phyloP scores from a whole-genome alignment of 2,888 invertebrate genomes.

The Athalia circularis region DNA sequence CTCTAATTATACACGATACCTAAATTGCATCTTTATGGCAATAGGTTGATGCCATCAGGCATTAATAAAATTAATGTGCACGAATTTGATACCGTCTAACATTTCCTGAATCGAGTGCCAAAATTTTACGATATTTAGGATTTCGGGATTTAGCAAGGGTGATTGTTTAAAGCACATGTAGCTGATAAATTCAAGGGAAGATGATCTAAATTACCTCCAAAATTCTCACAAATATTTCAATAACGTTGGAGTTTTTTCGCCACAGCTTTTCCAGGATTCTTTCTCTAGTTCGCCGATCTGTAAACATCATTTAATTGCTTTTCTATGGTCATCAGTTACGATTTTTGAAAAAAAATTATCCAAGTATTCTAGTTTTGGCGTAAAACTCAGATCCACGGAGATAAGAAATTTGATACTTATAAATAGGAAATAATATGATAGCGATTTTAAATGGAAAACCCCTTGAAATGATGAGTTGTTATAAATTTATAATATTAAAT shows the following conservation, averaged over 20 bases:
- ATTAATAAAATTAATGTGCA: background rate
- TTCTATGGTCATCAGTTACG: background rate
- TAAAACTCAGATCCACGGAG: background rate
- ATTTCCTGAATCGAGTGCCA: background rate
- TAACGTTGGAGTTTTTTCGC: slow-evolving; percentile 77
- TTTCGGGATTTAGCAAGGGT: background rate
- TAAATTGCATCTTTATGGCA: slow-evolving; percentile 23
- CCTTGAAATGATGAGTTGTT: slow-evolving; percentile 6
- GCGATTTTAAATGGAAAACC: slow-evolving; percentile 12
- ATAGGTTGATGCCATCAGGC: slow-evolving; percentile 31
- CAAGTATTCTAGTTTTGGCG: no score
- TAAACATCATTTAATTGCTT: slow-evolving; percentile 54
- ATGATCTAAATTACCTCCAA: slow-evolving; percentile 75
- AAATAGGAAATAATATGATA: background rate
- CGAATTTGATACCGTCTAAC: slow-evolving; percentile 5
- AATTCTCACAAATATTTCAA: slow-evolving; percentile 77
- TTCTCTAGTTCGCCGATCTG: slow-evolving; percentile 79
- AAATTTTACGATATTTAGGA: background rate
- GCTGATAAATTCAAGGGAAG: background rate
- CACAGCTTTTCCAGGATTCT: slow-evolving; percentile 78
- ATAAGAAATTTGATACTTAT: background rate
- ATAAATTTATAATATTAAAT: slow-evolving; percentile 41
- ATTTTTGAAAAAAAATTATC: background rate
- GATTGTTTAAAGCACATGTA: no score
- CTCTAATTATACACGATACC: slow-evolving; percentile 18